Evolutionary conservation across 1,140 invertebrate species (phyloP).

Genomic region (Cydia amplana): DNA sequence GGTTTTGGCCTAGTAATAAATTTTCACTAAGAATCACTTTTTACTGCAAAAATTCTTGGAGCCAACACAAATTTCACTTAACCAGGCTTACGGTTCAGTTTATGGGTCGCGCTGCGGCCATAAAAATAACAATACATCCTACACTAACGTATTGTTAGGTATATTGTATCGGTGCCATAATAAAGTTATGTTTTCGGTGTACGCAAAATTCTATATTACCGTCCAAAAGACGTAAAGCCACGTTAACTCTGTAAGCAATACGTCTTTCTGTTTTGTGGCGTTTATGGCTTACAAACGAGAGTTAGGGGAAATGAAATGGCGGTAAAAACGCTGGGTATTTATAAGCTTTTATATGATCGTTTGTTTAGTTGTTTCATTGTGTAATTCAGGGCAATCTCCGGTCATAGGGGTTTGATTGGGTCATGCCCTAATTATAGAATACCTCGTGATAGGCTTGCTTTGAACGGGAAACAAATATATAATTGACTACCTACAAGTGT

Average conservation of each 20-base stretch:
- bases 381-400: background rate
- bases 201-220: background rate
- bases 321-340: background rate
- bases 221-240: background rate
- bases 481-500: too few species aligned
- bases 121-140: conserved; percentile 47
- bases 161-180: conserved; percentile 28
- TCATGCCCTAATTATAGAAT: background rate
- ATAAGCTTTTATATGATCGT: conserved; percentile 6
- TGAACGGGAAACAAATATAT: too few species aligned
- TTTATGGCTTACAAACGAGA: background rate
- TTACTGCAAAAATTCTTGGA: conserved; percentile 43
- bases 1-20: conserved; percentile 10
- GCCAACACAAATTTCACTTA: conserved; percentile 53
- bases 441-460: background rate
- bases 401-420: background rate
- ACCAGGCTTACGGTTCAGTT: conserved; percentile 45
- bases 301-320: background rate
- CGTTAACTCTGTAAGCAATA: background rate
- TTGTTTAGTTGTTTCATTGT: background rate
- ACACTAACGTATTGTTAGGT: conserved; percentile 27
- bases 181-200: conserved; percentile 30
- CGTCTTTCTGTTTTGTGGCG: background rate
- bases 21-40: conserved; percentile 36
- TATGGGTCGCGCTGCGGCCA: conserved; percentile 46